These are phyloP conservation scores for Pachypanchax playfairii DNA, from an alignment of 2,113 vertebrate species.

Conservation along the genomic window DNA sequence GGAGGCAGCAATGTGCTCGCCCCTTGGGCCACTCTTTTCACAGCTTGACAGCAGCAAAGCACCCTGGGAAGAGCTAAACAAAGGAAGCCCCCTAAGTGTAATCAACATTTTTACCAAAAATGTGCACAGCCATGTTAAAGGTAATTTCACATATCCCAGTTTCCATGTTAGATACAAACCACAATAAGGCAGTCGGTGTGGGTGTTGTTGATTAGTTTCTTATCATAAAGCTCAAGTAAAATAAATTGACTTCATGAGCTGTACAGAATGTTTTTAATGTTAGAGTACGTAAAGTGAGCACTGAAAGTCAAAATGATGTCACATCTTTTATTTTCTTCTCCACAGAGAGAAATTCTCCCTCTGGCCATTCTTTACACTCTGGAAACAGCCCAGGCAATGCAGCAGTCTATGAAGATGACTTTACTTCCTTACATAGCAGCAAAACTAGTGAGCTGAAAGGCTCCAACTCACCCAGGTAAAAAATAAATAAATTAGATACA, in stretches of 20 bases:
- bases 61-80: conserved; percentile 90
- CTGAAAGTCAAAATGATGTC: background rate
- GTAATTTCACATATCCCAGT: conserved; percentile 69
- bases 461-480: conserved; percentile 82
- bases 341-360: conserved; percentile 74
- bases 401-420: conserved; percentile 88
- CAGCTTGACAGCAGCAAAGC: conserved; percentile 63
- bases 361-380: conserved; percentile 68
- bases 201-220: too few species aligned
- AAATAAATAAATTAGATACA: background rate
- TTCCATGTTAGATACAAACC: background rate
- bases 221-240: background rate
- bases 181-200: too few species aligned
- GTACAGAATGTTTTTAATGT: background rate
- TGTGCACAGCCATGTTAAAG: conserved; percentile 83
- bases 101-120: conserved; percentile 96
- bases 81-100: conserved; percentile 93
- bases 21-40: conserved; percentile 69
- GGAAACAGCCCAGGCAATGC: conserved; percentile 73
- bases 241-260: background rate
- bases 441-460: conserved; percentile 77
- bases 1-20: conserved; percentile 84
- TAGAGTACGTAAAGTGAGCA: background rate
- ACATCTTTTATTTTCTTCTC: background rate
- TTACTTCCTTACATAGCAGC: conserved; percentile 84